These are phyloP conservation scores for Torymus texanus DNA, from an alignment of 2,888 invertebrate species.

Conservation along the genomic window DNA sequence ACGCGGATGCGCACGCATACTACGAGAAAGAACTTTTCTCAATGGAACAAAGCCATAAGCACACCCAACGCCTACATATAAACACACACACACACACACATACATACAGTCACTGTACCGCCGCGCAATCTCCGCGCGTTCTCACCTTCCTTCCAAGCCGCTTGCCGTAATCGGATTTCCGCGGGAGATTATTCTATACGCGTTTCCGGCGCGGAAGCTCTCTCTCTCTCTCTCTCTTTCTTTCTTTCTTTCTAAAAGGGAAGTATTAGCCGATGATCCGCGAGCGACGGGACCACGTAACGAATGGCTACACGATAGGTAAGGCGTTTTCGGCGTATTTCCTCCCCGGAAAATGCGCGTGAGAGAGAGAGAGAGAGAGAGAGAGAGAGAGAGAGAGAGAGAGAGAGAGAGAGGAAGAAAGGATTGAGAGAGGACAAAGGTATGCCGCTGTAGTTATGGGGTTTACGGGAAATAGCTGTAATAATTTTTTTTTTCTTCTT, in stretches of 20 bases:
- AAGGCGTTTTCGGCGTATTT: slow-evolving; percentile 12
- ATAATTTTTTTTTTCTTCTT: too few relatives aligned
- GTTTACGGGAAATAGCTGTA: too few relatives aligned
- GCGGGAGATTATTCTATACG: slow-evolving; percentile 12
- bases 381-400: not conserved
- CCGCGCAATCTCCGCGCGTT: not conserved
- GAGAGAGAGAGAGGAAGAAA: slow-evolving; percentile 11
- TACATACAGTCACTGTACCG: too few relatives aligned
- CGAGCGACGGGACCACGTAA: too few relatives aligned
- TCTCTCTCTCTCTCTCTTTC: too few relatives aligned
- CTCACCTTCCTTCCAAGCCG: not conserved
- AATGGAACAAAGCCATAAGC: not conserved
- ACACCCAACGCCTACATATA: too few relatives aligned
- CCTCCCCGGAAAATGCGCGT: not conserved
- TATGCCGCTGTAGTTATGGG: too few relatives aligned
- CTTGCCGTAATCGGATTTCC: slow-evolving; percentile 46
- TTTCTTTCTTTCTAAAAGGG: not conserved
- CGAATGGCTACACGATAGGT: not conserved
- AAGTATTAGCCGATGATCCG: slow-evolving; percentile 14
- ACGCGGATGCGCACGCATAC: too few relatives aligned
- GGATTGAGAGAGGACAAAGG: not conserved
- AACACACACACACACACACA: too few relatives aligned
- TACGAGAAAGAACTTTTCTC: too few relatives aligned
- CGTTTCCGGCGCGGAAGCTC: too few relatives aligned
- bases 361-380: slow-evolving; percentile 7